These are phyloP conservation scores for Sebastes miniatus DNA, from an alignment of 2,797 vertebrate genomes.

Conservation along the genomic window DNA sequence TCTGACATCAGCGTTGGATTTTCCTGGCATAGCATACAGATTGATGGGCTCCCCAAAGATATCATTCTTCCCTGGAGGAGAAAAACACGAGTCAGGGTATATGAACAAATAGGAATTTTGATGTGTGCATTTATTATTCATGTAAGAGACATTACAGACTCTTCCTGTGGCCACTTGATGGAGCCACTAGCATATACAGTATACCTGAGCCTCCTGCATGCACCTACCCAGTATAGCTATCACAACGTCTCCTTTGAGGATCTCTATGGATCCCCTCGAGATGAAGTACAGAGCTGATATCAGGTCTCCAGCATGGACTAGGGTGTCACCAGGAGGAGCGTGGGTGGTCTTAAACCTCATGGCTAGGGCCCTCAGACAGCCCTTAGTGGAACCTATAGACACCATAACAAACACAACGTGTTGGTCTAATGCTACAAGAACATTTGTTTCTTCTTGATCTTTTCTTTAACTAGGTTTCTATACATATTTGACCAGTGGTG, in stretches of 20 bases:
- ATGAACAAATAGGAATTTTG: neutral
- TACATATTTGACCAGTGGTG: neutral
- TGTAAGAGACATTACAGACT: neutral
- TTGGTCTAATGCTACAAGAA: neutral
- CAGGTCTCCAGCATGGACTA: conserved; percentile 91
- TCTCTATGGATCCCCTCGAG: conserved; percentile 93
- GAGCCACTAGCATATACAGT: neutral
- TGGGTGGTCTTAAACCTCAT: conserved; percentile 94
- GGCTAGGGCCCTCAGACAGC: conserved; percentile 90
- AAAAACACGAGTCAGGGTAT: neutral
- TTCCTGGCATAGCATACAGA: conserved; percentile 84
- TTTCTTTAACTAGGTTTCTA: neutral
- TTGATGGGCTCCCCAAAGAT: conserved; percentile 92
- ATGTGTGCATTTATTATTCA: neutral
- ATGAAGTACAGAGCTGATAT: conserved; percentile 93
- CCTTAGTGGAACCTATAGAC: conserved; percentile 84
- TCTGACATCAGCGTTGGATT: conserved; percentile 88
- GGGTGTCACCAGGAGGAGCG: conserved; percentile 89
- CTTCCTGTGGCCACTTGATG: neutral
- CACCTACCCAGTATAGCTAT: conserved; percentile 89
- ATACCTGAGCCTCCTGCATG: neutral
- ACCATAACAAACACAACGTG: neutral
- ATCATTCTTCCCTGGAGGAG: conserved; percentile 87
- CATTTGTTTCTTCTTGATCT: too few species aligned
- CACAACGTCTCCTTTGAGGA: conserved; percentile 88